These are phyloP conservation scores for Ceryle rudis DNA, from an alignment of 2,797 vertebrate genomes.

Conservation along the genomic window DNA sequence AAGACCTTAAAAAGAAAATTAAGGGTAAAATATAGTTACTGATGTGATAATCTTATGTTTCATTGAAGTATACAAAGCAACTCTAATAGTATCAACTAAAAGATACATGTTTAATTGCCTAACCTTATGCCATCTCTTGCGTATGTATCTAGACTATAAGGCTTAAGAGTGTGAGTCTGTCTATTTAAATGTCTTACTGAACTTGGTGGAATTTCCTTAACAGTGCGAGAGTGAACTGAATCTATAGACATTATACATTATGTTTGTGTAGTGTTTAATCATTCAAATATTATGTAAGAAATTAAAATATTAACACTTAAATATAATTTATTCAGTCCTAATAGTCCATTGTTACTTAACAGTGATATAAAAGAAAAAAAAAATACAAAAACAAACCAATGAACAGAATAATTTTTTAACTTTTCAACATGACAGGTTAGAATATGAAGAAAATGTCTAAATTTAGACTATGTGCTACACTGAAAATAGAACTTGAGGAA, in stretches of 20 bases:
- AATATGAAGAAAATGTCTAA: not conserved
- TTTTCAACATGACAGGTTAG: not conserved
- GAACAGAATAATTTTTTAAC: not conserved
- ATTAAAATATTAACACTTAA: not conserved
- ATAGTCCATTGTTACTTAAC: not conserved
- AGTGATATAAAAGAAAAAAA: not conserved
- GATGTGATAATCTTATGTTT: not conserved
- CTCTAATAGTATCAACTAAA: not conserved
- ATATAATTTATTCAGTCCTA: not conserved
- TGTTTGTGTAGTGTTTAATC: not conserved
- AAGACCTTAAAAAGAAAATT: slow-evolving; percentile 87
- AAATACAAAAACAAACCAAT: not conserved
- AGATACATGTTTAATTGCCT: not conserved
- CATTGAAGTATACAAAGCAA: not conserved
- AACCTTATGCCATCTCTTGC: not conserved
- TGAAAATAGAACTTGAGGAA: not conserved
- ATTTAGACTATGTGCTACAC: not conserved
- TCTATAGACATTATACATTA: not conserved
- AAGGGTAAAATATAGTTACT: slow-evolving; percentile 84
- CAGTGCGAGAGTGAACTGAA: not conserved
- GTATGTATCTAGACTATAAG: not conserved
- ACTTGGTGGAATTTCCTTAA: not conserved
- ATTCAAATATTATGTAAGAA: not conserved
- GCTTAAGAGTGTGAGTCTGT: not conserved
- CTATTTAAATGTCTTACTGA: not conserved